Conservation (phyloP, 2,888 invertebrate genomes). For the Microctonus brassicae region DNA sequence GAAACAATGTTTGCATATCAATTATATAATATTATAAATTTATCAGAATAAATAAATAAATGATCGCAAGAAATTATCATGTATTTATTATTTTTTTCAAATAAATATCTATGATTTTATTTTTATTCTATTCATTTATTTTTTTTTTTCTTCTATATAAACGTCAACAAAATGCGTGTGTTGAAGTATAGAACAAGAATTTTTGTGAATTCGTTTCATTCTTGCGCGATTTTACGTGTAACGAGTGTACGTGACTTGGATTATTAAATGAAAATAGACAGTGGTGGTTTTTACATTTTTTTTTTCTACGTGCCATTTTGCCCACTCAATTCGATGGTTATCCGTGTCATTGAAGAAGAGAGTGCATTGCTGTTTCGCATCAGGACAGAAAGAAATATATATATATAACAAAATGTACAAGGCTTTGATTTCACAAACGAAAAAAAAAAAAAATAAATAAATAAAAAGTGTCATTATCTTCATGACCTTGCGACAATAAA, state of each 20-base stretch:
- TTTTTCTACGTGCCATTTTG: not conserved
- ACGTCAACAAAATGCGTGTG: not conserved
- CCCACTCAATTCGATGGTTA: no score
- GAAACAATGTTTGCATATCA: not conserved
- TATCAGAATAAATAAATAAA: not conserved
- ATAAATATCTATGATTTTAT: not conserved
- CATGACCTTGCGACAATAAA: no score
- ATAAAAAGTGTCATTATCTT: no score
- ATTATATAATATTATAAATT: not conserved
- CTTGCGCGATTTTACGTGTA: conserved; percentile 39
- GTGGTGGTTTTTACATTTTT: not conserved
- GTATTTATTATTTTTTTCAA: not conserved
- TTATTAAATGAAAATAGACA: conserved; percentile 38
- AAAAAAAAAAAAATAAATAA: no score
- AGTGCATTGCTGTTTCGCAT: no score
- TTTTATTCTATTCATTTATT: no score
- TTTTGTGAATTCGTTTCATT: conserved; percentile 14
- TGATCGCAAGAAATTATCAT: not conserved
- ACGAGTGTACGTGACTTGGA: conserved; percentile 43
- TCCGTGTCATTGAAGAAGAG: no score
- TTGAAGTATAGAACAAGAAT: not conserved
- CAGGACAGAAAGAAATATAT: no score
- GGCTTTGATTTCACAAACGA: no score
- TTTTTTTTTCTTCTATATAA: not conserved
- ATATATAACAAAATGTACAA: no score